Base-by-base conservation (phyloP, 2,888 invertebrate species). In the Cancer borealis region DNA sequence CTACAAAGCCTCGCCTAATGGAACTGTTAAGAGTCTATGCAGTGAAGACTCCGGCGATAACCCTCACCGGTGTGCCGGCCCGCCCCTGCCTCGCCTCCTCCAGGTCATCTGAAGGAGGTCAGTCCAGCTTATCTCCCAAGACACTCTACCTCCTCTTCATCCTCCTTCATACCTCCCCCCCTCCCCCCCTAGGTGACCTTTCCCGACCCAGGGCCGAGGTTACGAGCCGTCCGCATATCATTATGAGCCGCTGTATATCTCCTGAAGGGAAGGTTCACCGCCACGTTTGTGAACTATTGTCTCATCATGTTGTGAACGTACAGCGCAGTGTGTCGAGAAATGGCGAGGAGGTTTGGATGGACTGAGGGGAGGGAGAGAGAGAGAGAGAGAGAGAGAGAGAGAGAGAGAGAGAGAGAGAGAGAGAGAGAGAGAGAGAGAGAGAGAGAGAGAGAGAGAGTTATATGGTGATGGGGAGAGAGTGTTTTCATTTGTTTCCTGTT, bases 201-300 rank as follows among this genome's bases (percentile, higher is more conserved):
- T 47, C 4, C 45, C 91, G 93, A 93, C 93, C 93, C 54, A 45
- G 47, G 87, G 87, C 91, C 46, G 87, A 60, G 91, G 87, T 84
- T 91, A 93, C 60, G 93, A 91, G 84, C 84, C 91, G 93, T 60
- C 84, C 91, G 87, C 93, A 93, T 93, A 93, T 93, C 91, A 93
- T 93, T 93, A 93, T 93, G 91, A 93, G 91, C 91, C 60, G 49
- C 49, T 60, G 91, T 93, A 87, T 93, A 91, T 91, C 93, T 93
- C 91, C 26, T 39, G 45, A 45, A 91, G 91, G 91, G 87, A 6
- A 45, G 91, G 87, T 91, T 84, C 54, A 45, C 60, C 60, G 89
- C 91, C 91, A 54, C 21, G 88, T 88, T 66, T 54, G n/a, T 87
- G 91, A 91, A 39, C 54, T 91, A 91, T 91, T 90, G 91, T 46